Percentiles rank a stretch among this genome's conserved stretches.
Evolutionary conservation across 1,140 invertebrate genomes (phyloP).

Genomic region (Maniola jurtina): DNA sequence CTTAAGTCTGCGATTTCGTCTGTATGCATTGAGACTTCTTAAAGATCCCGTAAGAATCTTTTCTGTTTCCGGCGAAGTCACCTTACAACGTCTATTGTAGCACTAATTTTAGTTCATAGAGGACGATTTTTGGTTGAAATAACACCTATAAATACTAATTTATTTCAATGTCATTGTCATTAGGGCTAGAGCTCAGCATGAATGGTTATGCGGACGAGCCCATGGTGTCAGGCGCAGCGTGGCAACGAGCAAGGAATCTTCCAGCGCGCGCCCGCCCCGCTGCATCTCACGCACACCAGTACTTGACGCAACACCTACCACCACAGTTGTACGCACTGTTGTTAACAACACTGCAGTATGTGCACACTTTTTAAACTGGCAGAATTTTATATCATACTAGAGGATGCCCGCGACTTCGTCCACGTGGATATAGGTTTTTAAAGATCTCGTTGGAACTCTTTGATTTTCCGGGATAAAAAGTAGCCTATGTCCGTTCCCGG

Average conservation of each 20-base stretch:
- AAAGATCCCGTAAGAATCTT: too few relatives aligned
- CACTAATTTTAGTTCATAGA: too few relatives aligned
- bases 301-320: constrained; percentile 50
- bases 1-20: too few relatives aligned
- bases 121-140: background rate
- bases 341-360: constrained; percentile 54
- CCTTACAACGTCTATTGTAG: too few relatives aligned
- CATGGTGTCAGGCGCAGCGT: constrained; percentile 68
- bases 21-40: too few relatives aligned
- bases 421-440: too few relatives aligned
- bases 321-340: constrained; percentile 61
- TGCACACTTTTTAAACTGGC: constrained; percentile 46
- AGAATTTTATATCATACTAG: constrained; percentile 3
- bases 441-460: too few relatives aligned
- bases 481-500: too few relatives aligned
- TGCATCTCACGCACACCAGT: constrained; percentile 55
- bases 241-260: constrained; percentile 58
- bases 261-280: constrained; percentile 33
- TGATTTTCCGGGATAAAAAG: too few relatives aligned
- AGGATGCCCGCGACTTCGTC: too few relatives aligned
- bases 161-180: background rate
- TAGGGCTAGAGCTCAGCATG: constrained; percentile 63
- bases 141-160: background rate
- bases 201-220: constrained; percentile 63
- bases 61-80: too few relatives aligned